These are phyloP conservation scores for Nycticorax nycticorax DNA, from an alignment of 2,113 vertebrate species.

Conservation along the genomic window DNA sequence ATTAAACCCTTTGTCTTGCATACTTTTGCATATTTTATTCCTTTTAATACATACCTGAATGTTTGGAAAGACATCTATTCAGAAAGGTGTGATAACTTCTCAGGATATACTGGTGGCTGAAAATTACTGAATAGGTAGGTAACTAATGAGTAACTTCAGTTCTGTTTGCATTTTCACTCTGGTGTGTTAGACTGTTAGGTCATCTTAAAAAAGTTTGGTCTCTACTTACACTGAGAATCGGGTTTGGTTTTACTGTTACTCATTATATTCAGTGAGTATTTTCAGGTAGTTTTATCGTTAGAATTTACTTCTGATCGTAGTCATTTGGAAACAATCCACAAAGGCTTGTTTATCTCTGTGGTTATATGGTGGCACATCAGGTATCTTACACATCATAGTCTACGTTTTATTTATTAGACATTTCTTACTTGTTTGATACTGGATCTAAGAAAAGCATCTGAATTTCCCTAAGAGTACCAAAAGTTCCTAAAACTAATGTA, in stretches of 20 bases:
- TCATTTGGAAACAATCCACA: not conserved
- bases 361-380: not conserved
- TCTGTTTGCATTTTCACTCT: not conserved
- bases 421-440: not conserved
- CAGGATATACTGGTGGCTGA: not conserved
- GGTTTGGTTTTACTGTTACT: not conserved
- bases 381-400: not conserved
- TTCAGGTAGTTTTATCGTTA: not conserved
- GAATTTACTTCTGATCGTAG: not conserved
- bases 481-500: not conserved
- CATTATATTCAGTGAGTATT: not conserved
- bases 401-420: not conserved
- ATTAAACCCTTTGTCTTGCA: not conserved
- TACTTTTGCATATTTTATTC: not conserved
- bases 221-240: not conserved
- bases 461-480: not conserved
- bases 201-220: not conserved
- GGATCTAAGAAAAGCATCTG: not conserved
- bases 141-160: not conserved
- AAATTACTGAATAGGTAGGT: not conserved
- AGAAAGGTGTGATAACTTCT: not conserved
- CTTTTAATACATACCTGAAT: not conserved
- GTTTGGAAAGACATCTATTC: not conserved
- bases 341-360: not conserved
- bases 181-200: not conserved